Evolutionary conservation across 1,140 invertebrate genomes (phyloP).

Genomic region (Stenopsyche tienmushanensis): DNA sequence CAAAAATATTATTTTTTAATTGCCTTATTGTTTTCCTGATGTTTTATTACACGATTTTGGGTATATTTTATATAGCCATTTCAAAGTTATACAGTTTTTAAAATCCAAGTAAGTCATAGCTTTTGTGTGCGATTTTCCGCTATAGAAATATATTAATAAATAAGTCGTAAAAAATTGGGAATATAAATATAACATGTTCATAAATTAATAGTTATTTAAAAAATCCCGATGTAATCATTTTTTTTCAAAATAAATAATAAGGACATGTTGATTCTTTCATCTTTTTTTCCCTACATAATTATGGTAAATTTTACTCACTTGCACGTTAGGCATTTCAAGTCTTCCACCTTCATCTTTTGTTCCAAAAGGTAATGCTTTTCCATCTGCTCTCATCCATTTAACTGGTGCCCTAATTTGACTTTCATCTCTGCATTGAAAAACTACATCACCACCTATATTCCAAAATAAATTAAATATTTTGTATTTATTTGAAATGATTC

Average conservation of each 20-base stretch:
- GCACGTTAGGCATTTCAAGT: constrained; percentile 82
- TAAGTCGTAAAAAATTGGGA: too few species aligned
- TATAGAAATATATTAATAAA: too few species aligned
- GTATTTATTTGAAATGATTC: too few species aligned
- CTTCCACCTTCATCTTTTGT: constrained; percentile 72
- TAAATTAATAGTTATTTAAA: too few species aligned
- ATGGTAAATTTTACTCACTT: constrained; percentile 56
- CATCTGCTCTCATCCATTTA: constrained; percentile 71
- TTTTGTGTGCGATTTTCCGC: too few species aligned
- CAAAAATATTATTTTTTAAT: too few species aligned
- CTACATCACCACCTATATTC: constrained; percentile 77
- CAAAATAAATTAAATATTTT: constrained; percentile 14
- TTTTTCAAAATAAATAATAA: too few species aligned
- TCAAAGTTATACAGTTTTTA: too few species aligned
- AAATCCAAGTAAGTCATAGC: too few species aligned
- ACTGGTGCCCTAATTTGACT: constrained; percentile 73
- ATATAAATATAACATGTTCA: too few species aligned
- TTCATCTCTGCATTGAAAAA: constrained; percentile 90
- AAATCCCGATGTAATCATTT: too few species aligned
- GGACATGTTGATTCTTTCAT: too few species aligned
- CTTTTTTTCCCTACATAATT: background rate
- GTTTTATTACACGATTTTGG: background rate
- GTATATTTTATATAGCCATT: constrained; percentile 6
- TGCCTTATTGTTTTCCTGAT: background rate
- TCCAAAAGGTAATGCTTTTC: constrained; percentile 68